Evolutionary conservation across 2,888 invertebrate species (phyloP).

Genomic region (Epirrhoe tristata): DNA sequence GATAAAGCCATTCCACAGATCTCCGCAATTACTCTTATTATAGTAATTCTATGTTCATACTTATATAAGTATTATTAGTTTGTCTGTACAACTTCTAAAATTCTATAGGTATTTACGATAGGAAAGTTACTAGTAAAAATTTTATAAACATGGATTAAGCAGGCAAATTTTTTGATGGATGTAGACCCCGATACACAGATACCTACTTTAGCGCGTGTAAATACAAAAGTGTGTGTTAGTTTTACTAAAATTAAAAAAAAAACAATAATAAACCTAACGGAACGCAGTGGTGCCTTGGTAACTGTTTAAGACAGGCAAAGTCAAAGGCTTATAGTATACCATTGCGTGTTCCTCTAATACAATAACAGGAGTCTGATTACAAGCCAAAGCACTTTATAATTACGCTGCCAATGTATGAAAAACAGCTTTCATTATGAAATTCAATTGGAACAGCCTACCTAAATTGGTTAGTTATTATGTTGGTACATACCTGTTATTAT

Average conservation of each 20-base stretch:
- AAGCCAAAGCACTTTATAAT: conserved; percentile 51
- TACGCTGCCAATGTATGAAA: conserved; percentile 56
- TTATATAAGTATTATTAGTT: not conserved
- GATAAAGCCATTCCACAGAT: conserved; percentile 44
- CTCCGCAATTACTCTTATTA: conserved; percentile 37
- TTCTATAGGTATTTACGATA: no score
- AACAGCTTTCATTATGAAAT: conserved; percentile 53
- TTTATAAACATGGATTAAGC: no score
- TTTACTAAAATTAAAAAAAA: no score
- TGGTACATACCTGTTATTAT: conserved; percentile 13
- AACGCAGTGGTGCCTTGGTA: no score
- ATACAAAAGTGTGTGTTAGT: no score
- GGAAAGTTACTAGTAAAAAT: no score
- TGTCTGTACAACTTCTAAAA: not conserved
- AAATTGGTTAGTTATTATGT: conserved; percentile 22
- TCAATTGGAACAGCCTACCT: conserved; percentile 38
- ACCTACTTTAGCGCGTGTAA: no score
- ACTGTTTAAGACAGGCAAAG: not conserved
- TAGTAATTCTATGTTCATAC: conserved; percentile 27
- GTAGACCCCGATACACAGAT: no score
- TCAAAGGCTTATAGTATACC: conserved; percentile 9
- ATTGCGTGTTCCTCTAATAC: conserved; percentile 42
- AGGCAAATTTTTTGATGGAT: no score
- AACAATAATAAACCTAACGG: no score
- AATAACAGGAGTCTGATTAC: conserved; percentile 44